Percentiles rank a stretch among this genome's conserved stretches.
Conservation (phyloP, 2,888 invertebrate genomes). For the Strigamia transsilvanica region DNA sequence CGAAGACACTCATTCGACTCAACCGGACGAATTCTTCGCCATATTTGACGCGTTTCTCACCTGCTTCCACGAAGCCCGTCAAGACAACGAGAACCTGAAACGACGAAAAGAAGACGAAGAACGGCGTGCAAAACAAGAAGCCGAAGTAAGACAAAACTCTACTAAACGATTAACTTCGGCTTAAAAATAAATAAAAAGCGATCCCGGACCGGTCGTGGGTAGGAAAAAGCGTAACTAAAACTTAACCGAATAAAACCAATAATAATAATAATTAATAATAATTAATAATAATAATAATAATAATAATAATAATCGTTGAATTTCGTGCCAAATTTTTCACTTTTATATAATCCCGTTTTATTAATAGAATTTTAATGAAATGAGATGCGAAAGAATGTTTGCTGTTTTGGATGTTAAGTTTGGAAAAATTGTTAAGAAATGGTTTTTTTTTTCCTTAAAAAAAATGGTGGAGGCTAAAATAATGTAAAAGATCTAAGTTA, state of each 20-base stretch:
- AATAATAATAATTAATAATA: too few species aligned
- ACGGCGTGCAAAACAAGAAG: slow-evolving; percentile 85
- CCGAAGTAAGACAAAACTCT: slow-evolving; percentile 70
- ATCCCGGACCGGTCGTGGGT: slow-evolving; percentile 5
- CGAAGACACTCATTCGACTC: slow-evolving; percentile 78
- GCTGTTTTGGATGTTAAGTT: slow-evolving; percentile 12
- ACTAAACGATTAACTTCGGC: slow-evolving; percentile 31
- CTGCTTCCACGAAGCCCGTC: slow-evolving; percentile 82
- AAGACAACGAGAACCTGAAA: slow-evolving; percentile 86
- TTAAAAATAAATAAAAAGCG: slow-evolving; percentile 1
- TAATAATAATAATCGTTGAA: neutral
- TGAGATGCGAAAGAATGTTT: neutral
- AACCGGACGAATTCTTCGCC: slow-evolving; percentile 93
- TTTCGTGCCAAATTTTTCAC: neutral
- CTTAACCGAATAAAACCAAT: neutral
- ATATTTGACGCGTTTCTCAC: slow-evolving; percentile 87
- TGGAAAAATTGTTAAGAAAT: slow-evolving; percentile 2
- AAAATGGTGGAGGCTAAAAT: slow-evolving; percentile 20
- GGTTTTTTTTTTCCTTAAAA: too few species aligned
- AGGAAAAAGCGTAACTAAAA: neutral
- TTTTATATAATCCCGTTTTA: neutral
- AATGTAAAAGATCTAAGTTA: neutral
- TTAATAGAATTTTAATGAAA: too few species aligned
- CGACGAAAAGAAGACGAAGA: slow-evolving; percentile 88
- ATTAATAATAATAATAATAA: too few species aligned